Evolutionary conservation across 2,888 invertebrate species (phyloP).

Genomic region (Sthenelais limicola): DNA sequence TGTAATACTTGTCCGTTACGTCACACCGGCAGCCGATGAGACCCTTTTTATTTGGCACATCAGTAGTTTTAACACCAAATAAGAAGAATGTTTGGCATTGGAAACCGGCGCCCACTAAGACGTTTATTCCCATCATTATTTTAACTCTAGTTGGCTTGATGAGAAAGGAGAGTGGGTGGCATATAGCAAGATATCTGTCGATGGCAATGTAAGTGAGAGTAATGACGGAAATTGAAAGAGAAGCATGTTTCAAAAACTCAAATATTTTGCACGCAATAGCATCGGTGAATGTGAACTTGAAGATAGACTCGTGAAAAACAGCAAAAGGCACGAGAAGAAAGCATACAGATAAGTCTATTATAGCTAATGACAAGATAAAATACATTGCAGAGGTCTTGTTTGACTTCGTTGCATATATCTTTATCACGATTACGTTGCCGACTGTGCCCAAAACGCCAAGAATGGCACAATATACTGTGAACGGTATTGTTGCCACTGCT

Average conservation of each 20-base stretch:
- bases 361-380: slow-evolving; percentile 22
- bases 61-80: neutral
- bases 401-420: neutral
- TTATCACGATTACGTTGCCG: slow-evolving; percentile 18
- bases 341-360: slow-evolving; percentile 19
- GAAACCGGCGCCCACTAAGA: neutral
- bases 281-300: slow-evolving; percentile 24
- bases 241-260: slow-evolving; percentile 33
- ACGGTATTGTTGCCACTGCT: neutral
- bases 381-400: slow-evolving; percentile 21
- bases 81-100: neutral
- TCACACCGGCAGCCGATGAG: slow-evolving; percentile 7
- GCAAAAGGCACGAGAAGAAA: slow-evolving; percentile 9
- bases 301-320: slow-evolving; percentile 7
- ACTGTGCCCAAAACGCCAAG: slow-evolving; percentile 2
- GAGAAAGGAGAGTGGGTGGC: slow-evolving; percentile 19
- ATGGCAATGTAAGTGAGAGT: slow-evolving; percentile 18
- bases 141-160: neutral
- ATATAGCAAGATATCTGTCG: slow-evolving; percentile 30
- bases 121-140: neutral
- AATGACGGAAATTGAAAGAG: slow-evolving; percentile 9
- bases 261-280: slow-evolving; percentile 14
- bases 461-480: slow-evolving; percentile 4
- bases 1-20: neutral
- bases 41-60: neutral